phyloP scores from a whole-genome alignment of 2,888 invertebrate genomes.

The Electrophaes corylata region DNA sequence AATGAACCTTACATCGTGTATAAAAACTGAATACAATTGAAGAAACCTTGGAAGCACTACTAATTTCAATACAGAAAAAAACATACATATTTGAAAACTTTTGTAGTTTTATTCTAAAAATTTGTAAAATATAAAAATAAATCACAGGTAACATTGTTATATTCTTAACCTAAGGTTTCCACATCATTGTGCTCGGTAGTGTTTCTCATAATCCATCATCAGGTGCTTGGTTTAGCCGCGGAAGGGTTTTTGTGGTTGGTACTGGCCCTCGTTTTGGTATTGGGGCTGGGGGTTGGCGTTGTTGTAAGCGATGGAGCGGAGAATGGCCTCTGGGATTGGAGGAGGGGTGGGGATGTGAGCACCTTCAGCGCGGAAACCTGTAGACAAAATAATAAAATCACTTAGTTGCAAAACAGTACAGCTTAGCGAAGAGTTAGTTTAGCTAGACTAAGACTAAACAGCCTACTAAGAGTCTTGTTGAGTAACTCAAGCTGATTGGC shows the following conservation, averaged over 20 bases:
- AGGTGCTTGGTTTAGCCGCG: constrained; percentile 53
- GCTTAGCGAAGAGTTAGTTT: background rate
- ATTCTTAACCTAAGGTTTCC: constrained; percentile 46
- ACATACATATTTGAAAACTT: constrained; percentile 17
- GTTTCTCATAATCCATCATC: constrained; percentile 24
- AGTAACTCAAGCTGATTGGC: too few species aligned
- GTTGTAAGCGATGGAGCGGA: constrained; percentile 77
- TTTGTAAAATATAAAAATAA: constrained; percentile 57
- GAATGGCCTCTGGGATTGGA: constrained; percentile 85
- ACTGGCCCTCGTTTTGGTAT: constrained; percentile 44
- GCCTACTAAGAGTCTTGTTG: too few species aligned
- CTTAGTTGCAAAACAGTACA: background rate
- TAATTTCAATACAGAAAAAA: too few species aligned
- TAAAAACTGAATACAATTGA: too few species aligned
- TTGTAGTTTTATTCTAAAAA: constrained; percentile 38
- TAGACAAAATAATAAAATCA: constrained; percentile 11
- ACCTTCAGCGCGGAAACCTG: constrained; percentile 86
- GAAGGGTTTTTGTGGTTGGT: constrained; percentile 49
- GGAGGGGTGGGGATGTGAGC: constrained; percentile 86
- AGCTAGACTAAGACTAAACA: too few species aligned
- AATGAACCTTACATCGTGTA: too few species aligned
- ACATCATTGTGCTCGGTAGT: constrained; percentile 47
- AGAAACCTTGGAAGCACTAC: too few species aligned
- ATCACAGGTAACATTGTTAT: constrained; percentile 75
- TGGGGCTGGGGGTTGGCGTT: constrained; percentile 65